phyloP scores from a whole-genome alignment of 2,113 vertebrate species.

The Emydura subglobosa region DNA sequence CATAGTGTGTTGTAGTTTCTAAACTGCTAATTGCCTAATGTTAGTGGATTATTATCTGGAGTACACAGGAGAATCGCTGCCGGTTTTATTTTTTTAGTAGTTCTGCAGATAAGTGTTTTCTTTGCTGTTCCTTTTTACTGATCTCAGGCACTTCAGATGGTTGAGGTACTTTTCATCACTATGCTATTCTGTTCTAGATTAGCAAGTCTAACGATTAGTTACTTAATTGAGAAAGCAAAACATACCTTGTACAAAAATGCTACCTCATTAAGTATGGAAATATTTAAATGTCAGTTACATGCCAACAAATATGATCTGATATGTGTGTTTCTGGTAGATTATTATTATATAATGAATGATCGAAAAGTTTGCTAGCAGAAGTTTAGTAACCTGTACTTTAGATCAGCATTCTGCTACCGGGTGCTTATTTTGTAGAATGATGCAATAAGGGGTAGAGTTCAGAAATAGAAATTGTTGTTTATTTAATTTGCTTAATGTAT shows the following conservation, averaged over 20 bases:
- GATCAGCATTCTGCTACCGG: not conserved
- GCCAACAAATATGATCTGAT: conserved; percentile 18
- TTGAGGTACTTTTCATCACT: conserved; percentile 67
- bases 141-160: conserved; percentile 45
- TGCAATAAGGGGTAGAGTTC: not conserved
- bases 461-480: not conserved
- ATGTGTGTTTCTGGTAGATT: conserved; percentile 15
- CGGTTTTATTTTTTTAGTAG: conserved; percentile 23
- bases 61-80: conserved; percentile 50
- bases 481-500: not conserved
- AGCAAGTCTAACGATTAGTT: not conserved
- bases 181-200: conserved; percentile 34
- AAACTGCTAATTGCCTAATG: conserved; percentile 49
- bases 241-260: not conserved
- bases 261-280: conserved; percentile 12
- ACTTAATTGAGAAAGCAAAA: not conserved
- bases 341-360: conserved; percentile 14
- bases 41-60: conserved; percentile 64
- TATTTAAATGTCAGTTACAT: conserved; percentile 18
- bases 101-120: conserved; percentile 44
- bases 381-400: not conserved
- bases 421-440: not conserved
- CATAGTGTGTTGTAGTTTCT: not conserved
- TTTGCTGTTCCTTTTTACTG: conserved; percentile 37
- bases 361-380: conserved; percentile 2